Evolutionary conservation across 2,888 invertebrate species (phyloP).

Genomic region (Drosophila atripex): DNA sequence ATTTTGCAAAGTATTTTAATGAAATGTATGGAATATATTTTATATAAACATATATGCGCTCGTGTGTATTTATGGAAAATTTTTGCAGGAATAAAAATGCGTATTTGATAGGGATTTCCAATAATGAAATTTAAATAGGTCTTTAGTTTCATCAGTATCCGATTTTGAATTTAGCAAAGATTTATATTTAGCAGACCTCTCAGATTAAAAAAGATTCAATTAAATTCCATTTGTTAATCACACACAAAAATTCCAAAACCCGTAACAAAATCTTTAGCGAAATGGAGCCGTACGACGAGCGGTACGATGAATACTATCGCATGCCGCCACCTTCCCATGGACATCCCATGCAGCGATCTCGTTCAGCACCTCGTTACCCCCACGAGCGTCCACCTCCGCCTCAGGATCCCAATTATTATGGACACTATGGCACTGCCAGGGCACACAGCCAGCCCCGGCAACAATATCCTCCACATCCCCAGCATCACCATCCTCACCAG

Average conservation of each 20-base stretch:
- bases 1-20: slow-evolving; percentile 64
- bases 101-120: not conserved
- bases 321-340: slow-evolving; percentile 69
- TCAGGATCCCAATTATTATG: slow-evolving; percentile 42
- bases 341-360: slow-evolving; percentile 71
- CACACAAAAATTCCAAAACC: slow-evolving; percentile 38
- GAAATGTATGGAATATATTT: slow-evolving; percentile 14
- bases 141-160: not conserved
- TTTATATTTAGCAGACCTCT: not conserved
- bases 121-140: not conserved
- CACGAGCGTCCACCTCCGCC: slow-evolving; percentile 65
- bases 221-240: slow-evolving; percentile 49
- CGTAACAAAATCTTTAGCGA: slow-evolving; percentile 77
- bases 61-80: slow-evolving; percentile 70
- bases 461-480: slow-evolving; percentile 15
- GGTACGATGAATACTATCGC: slow-evolving; percentile 81
- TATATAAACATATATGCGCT: slow-evolving; percentile 55
- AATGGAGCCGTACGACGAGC: slow-evolving; percentile 83
- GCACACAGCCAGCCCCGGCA: slow-evolving; percentile 39
- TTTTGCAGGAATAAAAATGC: slow-evolving; percentile 54
- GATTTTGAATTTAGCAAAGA: no score
- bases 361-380: slow-evolving; percentile 73
- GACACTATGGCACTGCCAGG: slow-evolving; percentile 61
- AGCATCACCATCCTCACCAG: slow-evolving; percentile 17
- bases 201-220: slow-evolving; percentile 1